Evolutionary conservation across 1,140 invertebrate species (phyloP).

Genomic region (Solenopsis invicta): DNA sequence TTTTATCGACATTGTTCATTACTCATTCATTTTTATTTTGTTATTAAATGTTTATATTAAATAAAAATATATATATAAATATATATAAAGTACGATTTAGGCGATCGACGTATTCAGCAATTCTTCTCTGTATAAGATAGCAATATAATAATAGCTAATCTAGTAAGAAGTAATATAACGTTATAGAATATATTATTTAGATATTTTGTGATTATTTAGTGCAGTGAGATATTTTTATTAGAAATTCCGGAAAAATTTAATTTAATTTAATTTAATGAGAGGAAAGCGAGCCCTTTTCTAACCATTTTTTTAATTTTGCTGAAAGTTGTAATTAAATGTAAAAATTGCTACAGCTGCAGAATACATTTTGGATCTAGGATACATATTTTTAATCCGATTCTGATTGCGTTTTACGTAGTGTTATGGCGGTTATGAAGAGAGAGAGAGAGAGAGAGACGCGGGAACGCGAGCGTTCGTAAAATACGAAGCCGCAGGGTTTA

Average conservation of each 20-base stretch:
- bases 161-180: neutral
- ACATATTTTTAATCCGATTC: conserved; percentile 14
- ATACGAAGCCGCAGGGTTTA: conserved; percentile 56
- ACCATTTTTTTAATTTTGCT: neutral
- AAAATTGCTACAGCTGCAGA: neutral
- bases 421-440: conserved; percentile 20
- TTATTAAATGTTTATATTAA: too few relatives aligned
- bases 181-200: neutral
- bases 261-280: neutral
- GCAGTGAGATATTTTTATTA: neutral
- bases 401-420: conserved; percentile 24
- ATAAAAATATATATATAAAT: too few relatives aligned
- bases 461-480: conserved; percentile 19
- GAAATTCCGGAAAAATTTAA: neutral
- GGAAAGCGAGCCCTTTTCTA: neutral
- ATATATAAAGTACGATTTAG: too few relatives aligned
- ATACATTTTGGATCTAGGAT: neutral
- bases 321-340: neutral
- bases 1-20: too few relatives aligned
- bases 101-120: too few relatives aligned
- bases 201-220: neutral
- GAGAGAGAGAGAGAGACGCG: neutral
- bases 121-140: neutral
- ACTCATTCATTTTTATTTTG: too few relatives aligned
- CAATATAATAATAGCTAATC: neutral